Evolutionary conservation across 1,140 invertebrate species (phyloP).

Genomic region (Anastrepha obliqua): DNA sequence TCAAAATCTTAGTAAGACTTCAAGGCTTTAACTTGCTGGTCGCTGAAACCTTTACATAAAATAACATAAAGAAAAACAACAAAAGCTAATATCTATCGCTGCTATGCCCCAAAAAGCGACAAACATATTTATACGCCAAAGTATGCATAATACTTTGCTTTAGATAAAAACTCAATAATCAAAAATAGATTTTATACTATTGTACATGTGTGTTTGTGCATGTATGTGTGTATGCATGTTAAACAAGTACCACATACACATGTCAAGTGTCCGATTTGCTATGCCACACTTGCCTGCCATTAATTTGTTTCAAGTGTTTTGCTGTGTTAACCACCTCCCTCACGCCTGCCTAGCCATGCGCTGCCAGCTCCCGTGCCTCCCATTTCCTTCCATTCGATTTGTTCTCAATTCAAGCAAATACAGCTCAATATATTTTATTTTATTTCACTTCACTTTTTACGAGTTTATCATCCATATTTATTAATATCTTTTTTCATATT

Average conservation of each 20-base stretch:
- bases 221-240: not conserved
- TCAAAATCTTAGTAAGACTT: too few relatives aligned
- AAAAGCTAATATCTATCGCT: too few relatives aligned
- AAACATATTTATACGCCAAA: conserved; percentile 10
- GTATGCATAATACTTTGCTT: not conserved
- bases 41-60: too few relatives aligned
- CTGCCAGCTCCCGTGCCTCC: not conserved
- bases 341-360: not conserved
- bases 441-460: conserved; percentile 31
- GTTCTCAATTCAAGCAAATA: not conserved
- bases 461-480: conserved; percentile 50
- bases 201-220: not conserved
- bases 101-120: not conserved
- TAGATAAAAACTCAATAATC: conserved; percentile 18
- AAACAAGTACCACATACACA: not conserved
- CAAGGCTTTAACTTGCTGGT: too few relatives aligned
- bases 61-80: too few relatives aligned
- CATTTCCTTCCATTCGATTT: conserved; percentile 19
- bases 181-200: conserved; percentile 7
- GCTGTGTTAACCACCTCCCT: conserved; percentile 16
- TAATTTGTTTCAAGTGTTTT: conserved; percentile 51
- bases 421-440: not conserved
- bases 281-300: conserved; percentile 23
- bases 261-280: conserved; percentile 25
- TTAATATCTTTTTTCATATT: conserved; percentile 46